Base-by-base conservation (phyloP, 2,113 vertebrate species). In the Antennarius striatus region DNA sequence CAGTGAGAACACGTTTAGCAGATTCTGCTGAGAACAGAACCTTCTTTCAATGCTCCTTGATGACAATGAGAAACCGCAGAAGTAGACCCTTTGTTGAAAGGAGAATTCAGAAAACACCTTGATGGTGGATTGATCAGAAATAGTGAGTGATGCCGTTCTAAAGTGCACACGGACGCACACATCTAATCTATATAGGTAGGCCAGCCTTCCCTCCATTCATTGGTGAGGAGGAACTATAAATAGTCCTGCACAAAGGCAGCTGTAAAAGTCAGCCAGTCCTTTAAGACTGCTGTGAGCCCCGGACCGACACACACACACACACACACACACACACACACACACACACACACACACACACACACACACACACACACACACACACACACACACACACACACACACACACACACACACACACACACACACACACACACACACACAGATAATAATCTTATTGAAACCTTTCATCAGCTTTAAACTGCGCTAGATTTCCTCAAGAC, bases 201-300 rank as follows among this genome's bases (percentile, higher is more conserved):
- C 59, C 54, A 46, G 75, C 73, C 39, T 81, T 79, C 73, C 56
- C 71, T 77, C 59, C 64, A 71, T 79, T 88, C 68, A 82, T 58
- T 83, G 81, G 73, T 81, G 70, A 79, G 87, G 76, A 80, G 76
- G 68, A 53, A 82, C 89, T 88, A 89, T 89, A 90, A 91, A 91
- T 91, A 91, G 88, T 71, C 48, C 59, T 42, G 68, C 76, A 88
- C 85, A 89, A 91, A 89, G 84, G 79, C 78, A 75, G 86, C 87
- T 71, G 77, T 89, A 89, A 90, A 88, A 91, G 83, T 88, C 87
- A 88, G 77, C 53, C 81, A 74, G 73, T 76, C 75, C 81, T 82
- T 71, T 80, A 81, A 79, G 81, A 52, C 72, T 75, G 75, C 76
- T 70, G 57, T 40, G 63, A 74, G 60, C 53, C 53, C 42, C 28